Conservation (phyloP, 2,113 vertebrate genomes). For the Labeo catla region DNA sequence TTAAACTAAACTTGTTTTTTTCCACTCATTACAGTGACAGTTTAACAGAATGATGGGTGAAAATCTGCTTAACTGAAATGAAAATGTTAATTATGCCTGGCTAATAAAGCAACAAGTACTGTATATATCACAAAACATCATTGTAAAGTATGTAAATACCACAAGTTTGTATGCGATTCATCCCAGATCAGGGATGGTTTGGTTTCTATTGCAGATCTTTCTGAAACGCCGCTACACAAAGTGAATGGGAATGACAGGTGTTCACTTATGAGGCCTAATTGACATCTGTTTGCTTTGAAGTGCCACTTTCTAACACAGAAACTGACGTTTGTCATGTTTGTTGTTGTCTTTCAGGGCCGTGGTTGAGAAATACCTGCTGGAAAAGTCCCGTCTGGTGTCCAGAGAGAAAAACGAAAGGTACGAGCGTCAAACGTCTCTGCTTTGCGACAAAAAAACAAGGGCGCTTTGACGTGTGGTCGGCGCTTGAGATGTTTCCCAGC, state of each 20-base stretch:
- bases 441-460: neutral
- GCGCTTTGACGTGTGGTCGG: no score
- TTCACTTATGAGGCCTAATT: no score
- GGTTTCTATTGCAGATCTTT: neutral
- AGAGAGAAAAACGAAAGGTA: conserved; percentile 97
- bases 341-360: conserved; percentile 81
- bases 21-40: no score
- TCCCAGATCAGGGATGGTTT: neutral
- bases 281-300: neutral
- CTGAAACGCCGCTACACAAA: neutral
- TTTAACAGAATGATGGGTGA: no score
- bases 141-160: no score
- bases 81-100: no score
- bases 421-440: conserved; percentile 25
- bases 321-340: neutral
- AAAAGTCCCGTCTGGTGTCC: conserved; percentile 97
- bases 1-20: no score
- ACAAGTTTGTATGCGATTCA: neutral
- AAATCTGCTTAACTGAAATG: no score
- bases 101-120: no score
- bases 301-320: neutral
- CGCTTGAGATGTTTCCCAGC: neutral
- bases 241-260: neutral
- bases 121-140: no score
- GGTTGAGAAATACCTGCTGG: conserved; percentile 97